phyloP scores from a whole-genome alignment of 2,113 vertebrate species.

The Notarius lentiginosus region DNA sequence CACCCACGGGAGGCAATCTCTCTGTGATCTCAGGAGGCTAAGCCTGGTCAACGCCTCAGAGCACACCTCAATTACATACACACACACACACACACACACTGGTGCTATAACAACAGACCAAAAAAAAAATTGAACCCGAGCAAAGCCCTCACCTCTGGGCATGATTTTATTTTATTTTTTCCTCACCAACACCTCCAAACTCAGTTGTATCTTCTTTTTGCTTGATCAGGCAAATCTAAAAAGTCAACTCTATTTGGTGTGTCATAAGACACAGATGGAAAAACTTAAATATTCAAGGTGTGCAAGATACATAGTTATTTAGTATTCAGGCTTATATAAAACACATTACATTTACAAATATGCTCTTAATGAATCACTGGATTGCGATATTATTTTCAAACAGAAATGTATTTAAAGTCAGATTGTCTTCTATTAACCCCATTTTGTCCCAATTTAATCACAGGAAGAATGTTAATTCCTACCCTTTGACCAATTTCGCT shows the following conservation, averaged over 20 bases:
- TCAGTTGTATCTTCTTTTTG: not conserved
- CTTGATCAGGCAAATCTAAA: not conserved
- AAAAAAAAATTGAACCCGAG: conserved; percentile 9
- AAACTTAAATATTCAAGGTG: not conserved
- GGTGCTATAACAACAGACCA: conserved; percentile 31
- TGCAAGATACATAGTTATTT: not conserved
- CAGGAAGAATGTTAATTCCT: not conserved
- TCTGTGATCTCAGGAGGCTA: conserved; percentile 63
- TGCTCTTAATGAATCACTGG: not conserved
- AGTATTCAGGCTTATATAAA: not conserved
- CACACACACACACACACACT: conserved; percentile 38
- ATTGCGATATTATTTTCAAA: conserved; percentile 5
- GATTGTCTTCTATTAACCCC: not conserved
- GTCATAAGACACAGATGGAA: not conserved
- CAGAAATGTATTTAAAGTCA: not conserved
- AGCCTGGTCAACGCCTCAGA: conserved; percentile 57
- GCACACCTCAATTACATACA: conserved; percentile 43
- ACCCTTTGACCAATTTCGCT: not conserved
- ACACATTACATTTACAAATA: not conserved
- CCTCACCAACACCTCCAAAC: conserved; percentile 19
- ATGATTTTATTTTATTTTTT: conserved; percentile 19
- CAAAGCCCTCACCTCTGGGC: conserved; percentile 31
- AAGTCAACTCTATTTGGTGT: not conserved
- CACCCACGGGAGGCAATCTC: conserved; percentile 63
- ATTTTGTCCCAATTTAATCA: not conserved